These are phyloP conservation scores for Halisarca cf. caerulea DNA, from an alignment of 37 sponge, comb jelly and placozoan species.

Conservation along the genomic window DNA sequence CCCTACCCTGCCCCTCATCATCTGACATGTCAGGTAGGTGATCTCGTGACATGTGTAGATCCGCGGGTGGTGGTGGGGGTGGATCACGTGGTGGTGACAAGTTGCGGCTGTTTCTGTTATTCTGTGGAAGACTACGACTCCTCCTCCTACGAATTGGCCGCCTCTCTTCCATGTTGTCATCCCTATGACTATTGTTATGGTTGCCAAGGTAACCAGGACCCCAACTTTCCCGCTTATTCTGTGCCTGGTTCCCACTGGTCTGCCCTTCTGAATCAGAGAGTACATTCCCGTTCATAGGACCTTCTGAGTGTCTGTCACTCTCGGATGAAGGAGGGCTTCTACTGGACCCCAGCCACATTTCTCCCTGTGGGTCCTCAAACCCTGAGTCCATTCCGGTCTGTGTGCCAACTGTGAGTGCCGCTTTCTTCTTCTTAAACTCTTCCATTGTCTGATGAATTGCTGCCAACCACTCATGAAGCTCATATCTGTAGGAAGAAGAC, in stretches of 20 bases:
- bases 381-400: background rate
- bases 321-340: background rate
- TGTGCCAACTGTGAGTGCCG: background rate
- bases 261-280: background rate
- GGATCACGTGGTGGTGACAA: constrained; percentile 20
- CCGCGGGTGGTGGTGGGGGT: constrained; percentile 10
- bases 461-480: constrained; percentile 77
- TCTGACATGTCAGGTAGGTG: background rate
- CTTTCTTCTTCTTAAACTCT: constrained; percentile 41
- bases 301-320: background rate
- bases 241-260: too few species aligned
- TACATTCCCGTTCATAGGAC: too few species aligned
- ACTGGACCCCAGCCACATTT: background rate
- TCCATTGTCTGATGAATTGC: constrained; percentile 62
- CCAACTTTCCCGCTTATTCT: background rate
- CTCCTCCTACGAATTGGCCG: background rate
- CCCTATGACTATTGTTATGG: background rate
- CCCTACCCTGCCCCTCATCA: background rate
- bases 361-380: background rate
- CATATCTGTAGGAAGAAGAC: constrained; percentile 56
- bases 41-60: background rate
- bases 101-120: background rate
- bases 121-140: background rate
- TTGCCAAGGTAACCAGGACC: background rate
- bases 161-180: background rate